Percentiles rank a stretch among this genome's conserved stretches.
Conservation (phyloP, 1,140 invertebrate species). For the Lethrus apterus region DNA sequence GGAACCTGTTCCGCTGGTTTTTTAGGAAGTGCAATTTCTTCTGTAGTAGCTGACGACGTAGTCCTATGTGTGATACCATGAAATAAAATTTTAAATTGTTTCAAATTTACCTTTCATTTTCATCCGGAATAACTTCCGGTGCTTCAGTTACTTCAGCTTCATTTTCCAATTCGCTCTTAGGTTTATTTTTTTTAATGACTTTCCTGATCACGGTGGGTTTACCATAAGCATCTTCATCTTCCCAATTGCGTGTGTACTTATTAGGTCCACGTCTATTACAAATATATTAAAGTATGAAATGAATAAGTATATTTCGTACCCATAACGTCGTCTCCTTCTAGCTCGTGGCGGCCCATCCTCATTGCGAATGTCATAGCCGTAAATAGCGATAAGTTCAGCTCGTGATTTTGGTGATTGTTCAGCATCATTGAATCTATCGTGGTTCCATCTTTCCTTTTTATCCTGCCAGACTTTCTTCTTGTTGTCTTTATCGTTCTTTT, state of each 20-base stretch:
- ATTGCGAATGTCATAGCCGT: constrained; percentile 92
- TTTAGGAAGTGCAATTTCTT: no score
- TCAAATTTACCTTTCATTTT: background rate
- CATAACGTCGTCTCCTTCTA: constrained; percentile 74
- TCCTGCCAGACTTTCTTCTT: constrained; percentile 56
- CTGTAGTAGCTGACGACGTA: no score
- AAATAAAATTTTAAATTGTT: no score
- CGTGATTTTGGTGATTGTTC: constrained; percentile 80
- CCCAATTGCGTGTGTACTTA: constrained; percentile 87
- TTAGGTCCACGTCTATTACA: constrained; percentile 70
- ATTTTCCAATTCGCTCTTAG: constrained; percentile 1
- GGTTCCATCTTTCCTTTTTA: constrained; percentile 73
- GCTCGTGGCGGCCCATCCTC: constrained; percentile 86
- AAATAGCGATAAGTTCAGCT: constrained; percentile 78
- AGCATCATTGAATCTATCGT: constrained; percentile 79
- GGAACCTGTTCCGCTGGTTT: no score
- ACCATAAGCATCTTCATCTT: constrained; percentile 80
- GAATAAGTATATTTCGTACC: constrained; percentile 47
- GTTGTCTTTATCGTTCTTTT: constrained; percentile 38
- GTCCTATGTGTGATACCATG: no score
- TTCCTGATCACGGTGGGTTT: constrained; percentile 32
- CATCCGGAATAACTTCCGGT: background rate
- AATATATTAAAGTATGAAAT: constrained; percentile 1
- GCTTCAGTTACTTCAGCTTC: background rate
- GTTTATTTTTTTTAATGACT: constrained; percentile 10